Conservation (phyloP, 2,888 invertebrate genomes). For the Pediacus dermestoides region DNA sequence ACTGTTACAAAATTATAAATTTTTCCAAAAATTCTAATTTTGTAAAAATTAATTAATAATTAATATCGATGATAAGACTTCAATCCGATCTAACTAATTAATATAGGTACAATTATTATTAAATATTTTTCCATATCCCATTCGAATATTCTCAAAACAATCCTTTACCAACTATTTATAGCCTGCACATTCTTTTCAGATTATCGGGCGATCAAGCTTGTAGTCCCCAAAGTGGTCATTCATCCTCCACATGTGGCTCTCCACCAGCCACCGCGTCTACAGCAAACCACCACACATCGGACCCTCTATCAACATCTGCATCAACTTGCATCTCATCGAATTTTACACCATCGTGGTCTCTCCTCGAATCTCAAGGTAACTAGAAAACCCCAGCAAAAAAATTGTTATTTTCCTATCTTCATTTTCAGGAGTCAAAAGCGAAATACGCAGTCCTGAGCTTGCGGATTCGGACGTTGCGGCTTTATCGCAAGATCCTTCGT, state of each 20-base stretch:
- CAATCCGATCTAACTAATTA: no score
- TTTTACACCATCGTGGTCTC: constrained; percentile 46
- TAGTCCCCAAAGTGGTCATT: constrained; percentile 61
- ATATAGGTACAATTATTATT: no score
- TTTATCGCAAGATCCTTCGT: constrained; percentile 42
- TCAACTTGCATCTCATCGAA: constrained; percentile 39
- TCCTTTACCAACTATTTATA: constrained; percentile 3
- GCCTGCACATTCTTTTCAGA: constrained; percentile 29
- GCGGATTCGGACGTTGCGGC: constrained; percentile 52
- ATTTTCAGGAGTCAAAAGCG: constrained; percentile 61
- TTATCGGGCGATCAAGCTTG: constrained; percentile 46
- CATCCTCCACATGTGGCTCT: constrained; percentile 58
- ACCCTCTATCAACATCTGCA: constrained; percentile 38
- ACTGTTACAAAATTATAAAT: no score
- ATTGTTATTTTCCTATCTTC: constrained; percentile 2
- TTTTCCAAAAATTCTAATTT: no score
- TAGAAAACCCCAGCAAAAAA: constrained; percentile 6
- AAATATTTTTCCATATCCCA: no score
- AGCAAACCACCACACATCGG: constrained; percentile 31
- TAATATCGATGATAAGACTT: no score
- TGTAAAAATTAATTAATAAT: no score
- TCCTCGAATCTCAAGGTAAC: constrained; percentile 42
- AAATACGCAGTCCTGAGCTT: constrained; percentile 68
- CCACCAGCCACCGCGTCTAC: constrained; percentile 48
- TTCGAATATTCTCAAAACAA: no score